Percentiles rank a stretch among this genome's conserved stretches.
phyloP scores from a whole-genome alignment of 2,113 vertebrate species.

The Tautogolabrus adspersus region DNA sequence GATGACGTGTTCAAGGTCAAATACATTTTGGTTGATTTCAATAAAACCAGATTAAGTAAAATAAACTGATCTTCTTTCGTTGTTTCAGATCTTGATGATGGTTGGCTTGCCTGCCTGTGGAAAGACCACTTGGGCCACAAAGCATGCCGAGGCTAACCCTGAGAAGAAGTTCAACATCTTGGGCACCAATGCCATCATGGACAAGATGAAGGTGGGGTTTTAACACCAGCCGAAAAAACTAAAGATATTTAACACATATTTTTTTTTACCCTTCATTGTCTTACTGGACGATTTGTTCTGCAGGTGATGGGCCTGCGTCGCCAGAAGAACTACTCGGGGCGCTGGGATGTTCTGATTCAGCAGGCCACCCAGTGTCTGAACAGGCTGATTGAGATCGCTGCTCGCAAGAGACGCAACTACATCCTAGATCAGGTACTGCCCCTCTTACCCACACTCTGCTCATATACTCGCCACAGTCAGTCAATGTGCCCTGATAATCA shows the following conservation, averaged over 20 bases:
- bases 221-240: accelerated
- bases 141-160: constrained; percentile 87
- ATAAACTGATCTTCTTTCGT: not conserved
- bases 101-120: constrained; percentile 92
- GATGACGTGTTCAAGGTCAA: no score
- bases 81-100: constrained; percentile 92
- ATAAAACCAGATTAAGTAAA: no score
- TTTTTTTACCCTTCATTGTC: not conserved
- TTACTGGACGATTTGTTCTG: not conserved
- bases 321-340: constrained; percentile 91
- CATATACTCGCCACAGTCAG: constrained; percentile 69
- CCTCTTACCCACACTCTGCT: constrained; percentile 37
- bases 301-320: constrained; percentile 93
- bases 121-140: constrained; percentile 93
- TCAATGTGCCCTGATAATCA: constrained; percentile 79
- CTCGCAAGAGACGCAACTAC: constrained; percentile 93
- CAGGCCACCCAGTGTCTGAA: constrained; percentile 95
- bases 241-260: not conserved
- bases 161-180: constrained; percentile 93
- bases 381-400: constrained; percentile 92
- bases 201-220: constrained; percentile 91
- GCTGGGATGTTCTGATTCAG: constrained; percentile 93
- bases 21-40: no score
- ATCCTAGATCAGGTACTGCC: constrained; percentile 92
- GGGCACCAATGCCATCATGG: constrained; percentile 95